Evolutionary conservation across 2,888 invertebrate genomes (phyloP).

Genomic region (Phengaris alcon): DNA sequence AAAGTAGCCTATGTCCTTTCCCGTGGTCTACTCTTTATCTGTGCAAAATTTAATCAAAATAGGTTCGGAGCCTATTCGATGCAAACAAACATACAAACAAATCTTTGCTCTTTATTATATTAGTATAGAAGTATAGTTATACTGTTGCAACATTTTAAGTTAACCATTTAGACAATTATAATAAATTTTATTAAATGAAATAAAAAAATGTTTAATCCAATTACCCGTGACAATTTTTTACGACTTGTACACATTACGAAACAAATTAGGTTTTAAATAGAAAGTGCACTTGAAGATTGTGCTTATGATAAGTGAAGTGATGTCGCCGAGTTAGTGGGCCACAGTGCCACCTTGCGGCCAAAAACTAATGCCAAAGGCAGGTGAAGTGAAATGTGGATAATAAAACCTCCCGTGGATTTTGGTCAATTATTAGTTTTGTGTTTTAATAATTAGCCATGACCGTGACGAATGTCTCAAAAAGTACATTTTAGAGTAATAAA

Average conservation of each 20-base stretch:
- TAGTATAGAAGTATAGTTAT: too few relatives aligned
- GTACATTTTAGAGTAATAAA: not conserved
- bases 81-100: too few relatives aligned
- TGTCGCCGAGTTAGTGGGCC: slow-evolving; percentile 7
- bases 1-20: too few relatives aligned
- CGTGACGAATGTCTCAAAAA: slow-evolving; percentile 7
- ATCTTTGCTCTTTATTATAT: too few relatives aligned
- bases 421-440: slow-evolving; percentile 4
- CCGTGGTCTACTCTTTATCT: too few relatives aligned
- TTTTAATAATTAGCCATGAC: slow-evolving; percentile 6
- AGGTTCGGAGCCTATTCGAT: too few relatives aligned
- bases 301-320: slow-evolving; percentile 8
- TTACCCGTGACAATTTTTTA: not conserved
- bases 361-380: slow-evolving; percentile 46
- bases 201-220: not conserved
- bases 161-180: too few relatives aligned
- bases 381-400: slow-evolving; percentile 37
- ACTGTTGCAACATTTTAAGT: too few relatives aligned
- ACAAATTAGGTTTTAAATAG: slow-evolving; percentile 13
- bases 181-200: not conserved
- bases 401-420: slow-evolving; percentile 27
- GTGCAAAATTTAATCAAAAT: too few relatives aligned
- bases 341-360: slow-evolving; percentile 41
- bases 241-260: slow-evolving; percentile 9
- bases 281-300: slow-evolving; percentile 12